Conservation (phyloP, 2,113 vertebrate genomes). For the Rhizomys pruinosus region DNA sequence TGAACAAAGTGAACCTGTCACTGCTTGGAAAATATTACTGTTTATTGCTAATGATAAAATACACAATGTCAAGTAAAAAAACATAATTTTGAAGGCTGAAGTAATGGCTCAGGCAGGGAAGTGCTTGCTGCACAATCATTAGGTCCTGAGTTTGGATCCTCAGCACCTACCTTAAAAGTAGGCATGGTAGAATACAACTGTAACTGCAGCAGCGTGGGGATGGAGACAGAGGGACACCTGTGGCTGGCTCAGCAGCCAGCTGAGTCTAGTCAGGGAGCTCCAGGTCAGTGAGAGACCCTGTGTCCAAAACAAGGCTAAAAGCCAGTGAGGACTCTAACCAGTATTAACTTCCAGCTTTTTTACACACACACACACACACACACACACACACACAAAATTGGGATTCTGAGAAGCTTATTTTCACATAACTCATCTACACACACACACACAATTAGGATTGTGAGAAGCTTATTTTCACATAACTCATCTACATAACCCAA, state of each 20-base stretch:
- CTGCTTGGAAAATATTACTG: not conserved
- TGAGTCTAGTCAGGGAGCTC: not conserved
- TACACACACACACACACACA: too few relatives aligned
- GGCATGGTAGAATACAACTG: not conserved
- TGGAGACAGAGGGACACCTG: not conserved
- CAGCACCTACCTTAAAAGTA: not conserved
- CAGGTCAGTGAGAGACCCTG: not conserved
- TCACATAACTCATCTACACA: too few relatives aligned
- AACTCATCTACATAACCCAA: not conserved
- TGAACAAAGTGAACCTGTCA: not conserved
- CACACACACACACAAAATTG: not conserved
- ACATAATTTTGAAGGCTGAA: not conserved
- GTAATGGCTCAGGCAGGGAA: not conserved
- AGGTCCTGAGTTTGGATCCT: not conserved
- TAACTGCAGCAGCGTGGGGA: not conserved
- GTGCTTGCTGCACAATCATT: not conserved
- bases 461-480: not conserved
- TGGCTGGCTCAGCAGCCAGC: not conserved
- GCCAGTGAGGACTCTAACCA: too few relatives aligned
- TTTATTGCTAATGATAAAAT: not conserved
- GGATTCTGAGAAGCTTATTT: not conserved
- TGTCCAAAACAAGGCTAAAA: not conserved
- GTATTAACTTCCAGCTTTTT: too few relatives aligned
- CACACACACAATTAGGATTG: not conserved
- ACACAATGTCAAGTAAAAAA: not conserved